phyloP scores from a whole-genome alignment of 2,888 invertebrate species.

The Euproctis similis region DNA sequence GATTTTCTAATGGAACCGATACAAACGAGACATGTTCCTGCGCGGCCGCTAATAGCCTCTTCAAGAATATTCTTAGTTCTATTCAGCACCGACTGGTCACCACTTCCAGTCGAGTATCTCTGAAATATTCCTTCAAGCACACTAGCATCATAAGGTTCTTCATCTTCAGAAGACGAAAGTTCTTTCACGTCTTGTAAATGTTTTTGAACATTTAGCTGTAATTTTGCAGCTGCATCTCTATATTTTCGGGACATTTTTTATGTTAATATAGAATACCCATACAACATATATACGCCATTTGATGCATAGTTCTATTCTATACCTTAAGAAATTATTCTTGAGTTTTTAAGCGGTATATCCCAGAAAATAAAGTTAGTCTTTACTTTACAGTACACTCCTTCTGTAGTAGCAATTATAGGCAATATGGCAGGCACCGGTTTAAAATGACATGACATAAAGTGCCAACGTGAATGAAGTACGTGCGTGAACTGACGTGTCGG shows the following conservation, averaged over 20 bases:
- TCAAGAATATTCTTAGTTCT: conserved; percentile 84
- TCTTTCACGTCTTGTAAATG: conserved; percentile 62
- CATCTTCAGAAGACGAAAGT: conserved; percentile 64
- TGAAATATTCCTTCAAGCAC: conserved; percentile 59
- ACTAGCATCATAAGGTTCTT: conserved; percentile 54
- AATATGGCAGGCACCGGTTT: too few species aligned
- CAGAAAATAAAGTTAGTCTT: too few species aligned
- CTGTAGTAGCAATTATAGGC: too few species aligned
- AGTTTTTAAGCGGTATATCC: too few species aligned
- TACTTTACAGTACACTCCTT: too few species aligned
- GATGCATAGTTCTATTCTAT: too few species aligned
- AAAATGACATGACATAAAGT: too few species aligned
- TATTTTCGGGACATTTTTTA: conserved; percentile 57
- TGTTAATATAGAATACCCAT: neutral
- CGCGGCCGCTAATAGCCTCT: conserved; percentile 86
- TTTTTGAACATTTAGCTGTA: conserved; percentile 63
- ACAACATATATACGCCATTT: too few species aligned
- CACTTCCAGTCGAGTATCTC: conserved; percentile 56
- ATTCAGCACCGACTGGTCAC: conserved; percentile 53
- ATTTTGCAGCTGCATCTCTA: conserved; percentile 60
- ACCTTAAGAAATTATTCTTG: too few species aligned
- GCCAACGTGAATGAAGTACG: too few species aligned
- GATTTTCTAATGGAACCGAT: conserved; percentile 88
- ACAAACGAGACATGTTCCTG: conserved; percentile 91
- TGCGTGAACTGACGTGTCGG: too few species aligned